A percentile compares a stretch with the other conserved stretches of the same genome.
Evolutionary conservation across 2,888 invertebrate species (phyloP).

Genomic region (Megalurothrips usitatus): DNA sequence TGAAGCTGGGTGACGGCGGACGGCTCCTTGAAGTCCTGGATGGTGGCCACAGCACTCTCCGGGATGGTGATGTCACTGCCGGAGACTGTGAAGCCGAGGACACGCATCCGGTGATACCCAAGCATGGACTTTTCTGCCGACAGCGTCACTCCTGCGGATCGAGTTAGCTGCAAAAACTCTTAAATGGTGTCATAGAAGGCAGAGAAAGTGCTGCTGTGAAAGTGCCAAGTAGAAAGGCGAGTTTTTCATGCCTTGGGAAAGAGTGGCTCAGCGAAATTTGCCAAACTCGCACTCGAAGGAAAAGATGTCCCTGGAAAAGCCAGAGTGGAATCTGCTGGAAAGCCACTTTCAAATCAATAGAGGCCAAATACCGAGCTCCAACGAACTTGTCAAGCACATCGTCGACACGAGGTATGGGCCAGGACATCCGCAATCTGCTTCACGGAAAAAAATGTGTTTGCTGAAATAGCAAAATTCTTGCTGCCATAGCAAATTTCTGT

Average conservation of each 20-base stretch:
- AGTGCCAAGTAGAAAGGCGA: neutral
- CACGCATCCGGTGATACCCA: neutral
- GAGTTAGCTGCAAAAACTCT: neutral
- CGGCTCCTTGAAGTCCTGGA: neutral
- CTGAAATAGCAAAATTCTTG: too few species aligned
- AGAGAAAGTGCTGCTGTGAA: neutral
- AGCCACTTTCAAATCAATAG: neutral
- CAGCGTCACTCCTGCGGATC: neutral
- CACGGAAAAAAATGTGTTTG: too few species aligned
- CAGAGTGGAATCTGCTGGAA: neutral
- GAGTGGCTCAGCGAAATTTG: neutral
- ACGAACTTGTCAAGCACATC: neutral
- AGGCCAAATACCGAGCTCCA: neutral
- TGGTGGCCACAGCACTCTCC: neutral
- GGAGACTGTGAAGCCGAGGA: neutral
- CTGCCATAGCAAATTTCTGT: too few species aligned
- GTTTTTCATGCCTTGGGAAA: neutral
- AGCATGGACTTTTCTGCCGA: neutral
- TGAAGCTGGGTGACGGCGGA: neutral
- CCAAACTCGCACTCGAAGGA: neutral
- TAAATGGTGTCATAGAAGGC: neutral
- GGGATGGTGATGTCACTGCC: neutral
- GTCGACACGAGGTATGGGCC: too few species aligned
- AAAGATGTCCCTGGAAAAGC: neutral
- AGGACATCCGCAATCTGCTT: neutral